Percentiles rank a stretch among this genome's conserved stretches.
Conservation (phyloP, 2,888 invertebrate genomes). For the Eupelmus urozonus region DNA sequence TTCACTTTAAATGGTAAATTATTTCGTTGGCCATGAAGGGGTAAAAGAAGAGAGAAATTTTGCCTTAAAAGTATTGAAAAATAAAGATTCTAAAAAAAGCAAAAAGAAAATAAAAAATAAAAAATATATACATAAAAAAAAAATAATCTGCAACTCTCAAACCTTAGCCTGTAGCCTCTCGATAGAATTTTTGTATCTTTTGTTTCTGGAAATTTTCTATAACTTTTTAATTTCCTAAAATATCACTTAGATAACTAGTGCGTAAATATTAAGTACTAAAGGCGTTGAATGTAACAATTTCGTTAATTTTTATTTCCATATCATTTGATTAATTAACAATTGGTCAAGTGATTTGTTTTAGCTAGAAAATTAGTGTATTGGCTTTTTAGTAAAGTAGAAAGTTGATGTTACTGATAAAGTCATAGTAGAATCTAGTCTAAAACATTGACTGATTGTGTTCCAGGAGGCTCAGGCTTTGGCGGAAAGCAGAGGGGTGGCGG, state of each 20-base stretch:
- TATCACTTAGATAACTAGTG: slow-evolving; percentile 46
- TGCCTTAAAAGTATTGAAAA: slow-evolving; percentile 43
- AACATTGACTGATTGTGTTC: slow-evolving; percentile 71
- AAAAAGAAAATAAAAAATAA: background rate
- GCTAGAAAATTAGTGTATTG: slow-evolving; percentile 58
- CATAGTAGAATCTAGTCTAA: slow-evolving; percentile 52
- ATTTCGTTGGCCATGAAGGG: slow-evolving; percentile 50
- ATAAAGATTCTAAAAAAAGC: slow-evolving; percentile 5
- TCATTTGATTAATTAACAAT: slow-evolving; percentile 49
- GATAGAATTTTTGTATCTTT: slow-evolving; percentile 71
- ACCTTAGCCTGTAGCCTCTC: slow-evolving; percentile 78
- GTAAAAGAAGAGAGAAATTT: slow-evolving; percentile 61
- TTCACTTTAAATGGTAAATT: slow-evolving; percentile 48
- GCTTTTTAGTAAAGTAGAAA: slow-evolving; percentile 59
- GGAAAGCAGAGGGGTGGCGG: slow-evolving; percentile 89
- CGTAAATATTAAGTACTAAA: slow-evolving; percentile 41
- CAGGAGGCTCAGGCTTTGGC: slow-evolving; percentile 84
- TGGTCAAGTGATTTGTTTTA: slow-evolving; percentile 48
- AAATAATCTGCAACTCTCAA: slow-evolving; percentile 74
- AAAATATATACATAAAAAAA: slow-evolving; percentile 31
- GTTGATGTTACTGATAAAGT: slow-evolving; percentile 50
- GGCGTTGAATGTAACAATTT: slow-evolving; percentile 38
- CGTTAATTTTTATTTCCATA: slow-evolving; percentile 45
- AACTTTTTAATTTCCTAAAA: slow-evolving; percentile 34
- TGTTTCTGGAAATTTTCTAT: slow-evolving; percentile 39